These are phyloP conservation scores for Cyanoderma ruficeps DNA, from an alignment of 2,113 vertebrate species.

Conservation along the genomic window DNA sequence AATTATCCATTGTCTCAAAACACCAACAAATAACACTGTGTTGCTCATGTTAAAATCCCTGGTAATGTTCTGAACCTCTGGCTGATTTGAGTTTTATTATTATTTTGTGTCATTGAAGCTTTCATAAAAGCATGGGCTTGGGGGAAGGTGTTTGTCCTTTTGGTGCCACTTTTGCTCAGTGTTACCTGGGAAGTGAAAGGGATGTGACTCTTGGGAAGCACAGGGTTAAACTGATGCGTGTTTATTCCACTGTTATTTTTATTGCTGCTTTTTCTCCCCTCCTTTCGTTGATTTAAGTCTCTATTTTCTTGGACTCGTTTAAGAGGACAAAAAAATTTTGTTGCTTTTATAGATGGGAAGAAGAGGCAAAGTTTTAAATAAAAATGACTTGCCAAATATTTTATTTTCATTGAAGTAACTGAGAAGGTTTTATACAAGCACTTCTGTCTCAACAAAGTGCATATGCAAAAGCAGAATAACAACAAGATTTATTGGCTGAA, in stretches of 20 bases:
- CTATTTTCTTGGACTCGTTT: background rate
- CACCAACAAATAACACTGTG: background rate
- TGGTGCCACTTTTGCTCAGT: background rate
- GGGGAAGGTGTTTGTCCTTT: background rate
- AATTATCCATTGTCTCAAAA: background rate
- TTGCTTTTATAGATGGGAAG: background rate
- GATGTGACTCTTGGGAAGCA: background rate
- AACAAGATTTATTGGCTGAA: slow-evolving; percentile 41
- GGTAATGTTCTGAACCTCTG: background rate
- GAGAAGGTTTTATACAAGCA: background rate
- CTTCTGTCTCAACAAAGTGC: background rate
- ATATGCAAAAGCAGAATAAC: background rate
- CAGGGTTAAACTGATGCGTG: background rate
- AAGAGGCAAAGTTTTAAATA: background rate
- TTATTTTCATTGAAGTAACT: background rate
- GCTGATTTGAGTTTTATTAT: background rate
- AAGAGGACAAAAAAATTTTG: background rate
- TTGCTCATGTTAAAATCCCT: background rate
- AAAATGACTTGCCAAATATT: background rate
- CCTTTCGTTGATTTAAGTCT: background rate
- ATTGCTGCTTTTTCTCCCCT: background rate
- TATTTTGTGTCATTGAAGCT: background rate
- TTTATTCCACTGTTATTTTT: background rate
- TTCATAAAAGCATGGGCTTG: background rate
- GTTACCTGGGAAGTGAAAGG: background rate